Conservation (phyloP, 2,888 invertebrate species). For the Xestobium rufovillosum region DNA sequence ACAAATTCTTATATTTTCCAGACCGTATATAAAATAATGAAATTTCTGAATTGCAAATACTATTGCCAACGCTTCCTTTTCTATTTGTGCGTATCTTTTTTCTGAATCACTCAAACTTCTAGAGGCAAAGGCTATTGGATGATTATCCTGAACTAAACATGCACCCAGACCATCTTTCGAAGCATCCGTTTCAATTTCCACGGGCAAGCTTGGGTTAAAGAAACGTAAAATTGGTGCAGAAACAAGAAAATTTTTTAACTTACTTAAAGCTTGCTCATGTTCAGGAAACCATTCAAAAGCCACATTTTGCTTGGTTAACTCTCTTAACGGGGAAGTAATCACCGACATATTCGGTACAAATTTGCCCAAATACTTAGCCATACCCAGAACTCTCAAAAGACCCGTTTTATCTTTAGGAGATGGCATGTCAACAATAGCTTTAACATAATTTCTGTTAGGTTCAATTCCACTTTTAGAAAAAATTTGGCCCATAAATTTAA, state of each 20-base stretch:
- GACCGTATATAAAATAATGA: conserved; percentile 31
- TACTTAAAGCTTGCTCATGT: conserved; percentile 20
- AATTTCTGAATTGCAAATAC: conserved; percentile 33
- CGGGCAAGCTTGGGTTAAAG: conserved; percentile 24
- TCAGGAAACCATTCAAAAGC: conserved; percentile 17
- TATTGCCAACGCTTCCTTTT: conserved; percentile 37
- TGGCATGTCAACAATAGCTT: conserved; percentile 23
- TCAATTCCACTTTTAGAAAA: background rate
- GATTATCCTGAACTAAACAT: conserved; percentile 31
- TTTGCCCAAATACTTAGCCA: conserved; percentile 23
- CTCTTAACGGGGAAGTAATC: conserved; percentile 22
- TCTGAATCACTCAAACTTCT: conserved; percentile 29
- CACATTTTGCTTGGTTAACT: conserved; percentile 20
- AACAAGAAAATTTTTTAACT: conserved; percentile 23
- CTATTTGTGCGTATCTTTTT: conserved; percentile 36
- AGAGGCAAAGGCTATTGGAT: conserved; percentile 33
- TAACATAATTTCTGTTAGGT: conserved; percentile 13
- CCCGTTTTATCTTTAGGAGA: conserved; percentile 19
- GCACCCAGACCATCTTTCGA: conserved; percentile 30
- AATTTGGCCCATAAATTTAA: conserved; percentile 18
- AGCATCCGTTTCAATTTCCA: conserved; percentile 31
- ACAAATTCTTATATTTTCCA: conserved; percentile 23
- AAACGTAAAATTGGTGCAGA: conserved; percentile 24
- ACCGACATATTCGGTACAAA: conserved; percentile 25
- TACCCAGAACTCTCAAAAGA: conserved; percentile 23